These are phyloP conservation scores for Melanogrammus aeglefinus DNA, from an alignment of 2,797 vertebrate genomes.

Conservation along the genomic window DNA sequence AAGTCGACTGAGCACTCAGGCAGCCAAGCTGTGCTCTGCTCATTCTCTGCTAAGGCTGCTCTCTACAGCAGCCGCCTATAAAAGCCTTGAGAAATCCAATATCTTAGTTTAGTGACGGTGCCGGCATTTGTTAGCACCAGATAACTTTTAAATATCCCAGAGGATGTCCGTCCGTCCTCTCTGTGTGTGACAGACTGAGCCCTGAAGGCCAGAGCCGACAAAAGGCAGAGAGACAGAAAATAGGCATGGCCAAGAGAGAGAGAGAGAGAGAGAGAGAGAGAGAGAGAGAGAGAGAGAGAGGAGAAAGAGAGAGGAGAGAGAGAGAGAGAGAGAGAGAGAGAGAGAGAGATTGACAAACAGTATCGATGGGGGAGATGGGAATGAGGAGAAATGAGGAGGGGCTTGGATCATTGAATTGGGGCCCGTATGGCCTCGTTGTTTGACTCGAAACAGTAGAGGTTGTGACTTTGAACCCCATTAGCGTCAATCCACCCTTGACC, in stretches of 20 bases:
- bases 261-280: constrained; percentile 24
- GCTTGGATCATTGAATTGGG: no score
- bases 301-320: constrained; percentile 25
- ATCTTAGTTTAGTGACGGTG: constrained; percentile 35
- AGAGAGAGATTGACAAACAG: constrained; percentile 52
- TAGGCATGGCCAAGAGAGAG: constrained; percentile 24
- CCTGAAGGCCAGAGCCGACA: constrained; percentile 42
- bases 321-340: constrained; percentile 20
- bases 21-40: constrained; percentile 33
- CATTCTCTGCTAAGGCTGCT: constrained; percentile 26
- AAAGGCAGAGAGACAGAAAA: constrained; percentile 29
- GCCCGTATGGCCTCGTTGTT: no score
- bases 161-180: constrained; percentile 29
- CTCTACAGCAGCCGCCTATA: constrained; percentile 29
- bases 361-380: constrained; percentile 32
- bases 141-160: constrained; percentile 46
- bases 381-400: constrained; percentile 21
- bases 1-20: constrained; percentile 25
- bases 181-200: constrained; percentile 43
- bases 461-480: background rate
- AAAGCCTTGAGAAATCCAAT: constrained; percentile 46
- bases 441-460: no score
- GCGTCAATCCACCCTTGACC: background rate
- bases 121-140: constrained; percentile 44
- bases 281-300: constrained; percentile 26